Evolutionary conservation across 2,888 invertebrate genomes (phyloP).

Genomic region (Drepana falcataria): DNA sequence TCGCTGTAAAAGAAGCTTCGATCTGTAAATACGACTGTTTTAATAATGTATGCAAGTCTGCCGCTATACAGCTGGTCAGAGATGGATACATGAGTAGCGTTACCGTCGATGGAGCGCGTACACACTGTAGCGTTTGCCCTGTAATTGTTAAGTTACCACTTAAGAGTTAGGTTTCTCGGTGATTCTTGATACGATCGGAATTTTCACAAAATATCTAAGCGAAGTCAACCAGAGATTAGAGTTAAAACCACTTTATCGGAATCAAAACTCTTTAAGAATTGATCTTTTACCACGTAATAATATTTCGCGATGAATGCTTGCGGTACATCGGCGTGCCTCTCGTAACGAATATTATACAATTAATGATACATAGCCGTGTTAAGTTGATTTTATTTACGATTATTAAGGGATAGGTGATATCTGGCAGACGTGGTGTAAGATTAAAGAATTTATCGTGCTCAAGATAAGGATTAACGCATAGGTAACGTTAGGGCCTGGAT

Average conservation of each 20-base stretch:
- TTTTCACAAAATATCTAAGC: slow-evolving; percentile 44
- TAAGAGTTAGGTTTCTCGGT: slow-evolving; percentile 72
- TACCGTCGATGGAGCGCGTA: slow-evolving; percentile 67
- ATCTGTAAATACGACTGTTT: slow-evolving; percentile 64
- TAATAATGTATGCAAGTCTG: slow-evolving; percentile 43
- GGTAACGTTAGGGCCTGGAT: slow-evolving; percentile 35
- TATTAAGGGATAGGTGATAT: slow-evolving; percentile 56
- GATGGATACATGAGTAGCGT: slow-evolving; percentile 55
- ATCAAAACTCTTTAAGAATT: slow-evolving; percentile 64
- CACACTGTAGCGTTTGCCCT: slow-evolving; percentile 64
- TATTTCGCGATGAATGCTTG: slow-evolving; percentile 78
- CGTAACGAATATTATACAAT: slow-evolving; percentile 49
- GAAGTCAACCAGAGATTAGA: slow-evolving; percentile 67
- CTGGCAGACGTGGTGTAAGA: slow-evolving; percentile 58
- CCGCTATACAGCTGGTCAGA: slow-evolving; percentile 56
- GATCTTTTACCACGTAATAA: slow-evolving; percentile 72
- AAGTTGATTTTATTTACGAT: slow-evolving; percentile 73
- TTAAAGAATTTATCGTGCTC: slow-evolving; percentile 61
- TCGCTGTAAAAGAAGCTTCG: slow-evolving; percentile 72
- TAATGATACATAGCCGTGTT: slow-evolving; percentile 55
- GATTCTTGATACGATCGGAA: slow-evolving; percentile 53
- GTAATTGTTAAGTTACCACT: slow-evolving; percentile 76
- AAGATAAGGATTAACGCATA: slow-evolving; percentile 49
- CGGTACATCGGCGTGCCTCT: slow-evolving; percentile 64
- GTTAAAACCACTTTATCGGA: slow-evolving; percentile 68